Conservation (phyloP, 2,888 invertebrate genomes). For the Ischnus inquisitorius region DNA sequence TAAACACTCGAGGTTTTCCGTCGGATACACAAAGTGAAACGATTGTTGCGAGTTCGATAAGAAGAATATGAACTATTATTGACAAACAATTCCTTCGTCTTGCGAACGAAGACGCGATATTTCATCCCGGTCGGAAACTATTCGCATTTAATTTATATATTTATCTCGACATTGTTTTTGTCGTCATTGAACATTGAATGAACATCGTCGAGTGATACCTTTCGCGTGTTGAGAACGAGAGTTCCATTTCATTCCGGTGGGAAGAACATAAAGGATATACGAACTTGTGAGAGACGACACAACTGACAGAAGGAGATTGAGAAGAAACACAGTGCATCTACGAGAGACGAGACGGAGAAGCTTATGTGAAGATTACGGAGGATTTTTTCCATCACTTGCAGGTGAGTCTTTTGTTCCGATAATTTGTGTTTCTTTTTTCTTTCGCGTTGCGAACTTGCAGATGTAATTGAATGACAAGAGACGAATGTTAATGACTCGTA, state of each 20-base stretch:
- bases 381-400: slow-evolving; percentile 40
- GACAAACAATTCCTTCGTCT: neutral
- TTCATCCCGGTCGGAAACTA: neutral
- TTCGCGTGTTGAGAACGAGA: neutral
- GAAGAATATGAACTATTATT: neutral
- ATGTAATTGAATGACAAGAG: neutral
- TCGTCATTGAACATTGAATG: neutral
- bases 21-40: slow-evolving; percentile 9
- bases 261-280: neutral
- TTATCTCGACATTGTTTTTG: neutral
- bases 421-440: neutral
- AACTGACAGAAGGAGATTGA: neutral
- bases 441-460: neutral
- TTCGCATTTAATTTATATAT: slow-evolving; percentile 13
- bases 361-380: slow-evolving; percentile 45
- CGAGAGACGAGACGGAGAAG: neutral
- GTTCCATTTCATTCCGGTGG: neutral
- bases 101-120: neutral
- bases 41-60: neutral
- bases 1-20: slow-evolving; percentile 5
- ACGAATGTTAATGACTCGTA: slow-evolving; percentile 44
- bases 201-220: slow-evolving; percentile 6
- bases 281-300: neutral
- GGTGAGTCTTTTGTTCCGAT: slow-evolving; percentile 17
- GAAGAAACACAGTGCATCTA: slow-evolving; percentile 7